phyloP scores from a whole-genome alignment of 2,113 vertebrate genomes.

The Bothrops jararaca region DNA sequence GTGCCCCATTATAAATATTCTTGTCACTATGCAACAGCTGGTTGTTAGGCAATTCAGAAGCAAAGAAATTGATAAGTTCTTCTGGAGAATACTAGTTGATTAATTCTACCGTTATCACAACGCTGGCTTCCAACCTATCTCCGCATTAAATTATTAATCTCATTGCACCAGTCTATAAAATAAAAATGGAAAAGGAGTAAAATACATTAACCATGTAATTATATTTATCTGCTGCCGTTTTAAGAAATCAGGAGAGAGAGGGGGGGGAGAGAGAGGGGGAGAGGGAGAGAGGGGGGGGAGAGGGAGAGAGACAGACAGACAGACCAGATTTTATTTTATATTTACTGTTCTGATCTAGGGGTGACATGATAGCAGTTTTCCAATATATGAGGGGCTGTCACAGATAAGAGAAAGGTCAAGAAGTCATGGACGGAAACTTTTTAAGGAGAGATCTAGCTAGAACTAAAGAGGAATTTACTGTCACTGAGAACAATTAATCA shows the following conservation, averaged over 20 bases:
- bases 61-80: conserved; percentile 25
- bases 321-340: too few relatives aligned
- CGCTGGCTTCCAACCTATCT: conserved; percentile 23
- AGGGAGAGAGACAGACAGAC: too few relatives aligned
- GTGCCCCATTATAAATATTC: conserved; percentile 4
- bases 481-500: too few relatives aligned
- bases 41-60: conserved; percentile 39
- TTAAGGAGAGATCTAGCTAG: too few relatives aligned
- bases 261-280: too few relatives aligned
- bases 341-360: too few relatives aligned
- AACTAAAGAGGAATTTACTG: too few relatives aligned
- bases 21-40: neutral
- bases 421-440: too few relatives aligned
- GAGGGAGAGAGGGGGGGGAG: too few relatives aligned
- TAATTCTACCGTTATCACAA: conserved; percentile 26
- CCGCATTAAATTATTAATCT: conserved; percentile 22
- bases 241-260: neutral
- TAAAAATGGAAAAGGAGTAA: neutral
- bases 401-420: too few relatives aligned
- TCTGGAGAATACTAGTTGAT: conserved; percentile 19
- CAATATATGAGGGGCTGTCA: too few relatives aligned
- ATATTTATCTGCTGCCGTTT: neutral
- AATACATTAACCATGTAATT: neutral
- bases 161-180: neutral
- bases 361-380: too few relatives aligned